Evolutionary conservation across 2,888 invertebrate species (phyloP), one percentile per base, ranked within the genome.

Genomic region (Catonia carolina): DNA sequence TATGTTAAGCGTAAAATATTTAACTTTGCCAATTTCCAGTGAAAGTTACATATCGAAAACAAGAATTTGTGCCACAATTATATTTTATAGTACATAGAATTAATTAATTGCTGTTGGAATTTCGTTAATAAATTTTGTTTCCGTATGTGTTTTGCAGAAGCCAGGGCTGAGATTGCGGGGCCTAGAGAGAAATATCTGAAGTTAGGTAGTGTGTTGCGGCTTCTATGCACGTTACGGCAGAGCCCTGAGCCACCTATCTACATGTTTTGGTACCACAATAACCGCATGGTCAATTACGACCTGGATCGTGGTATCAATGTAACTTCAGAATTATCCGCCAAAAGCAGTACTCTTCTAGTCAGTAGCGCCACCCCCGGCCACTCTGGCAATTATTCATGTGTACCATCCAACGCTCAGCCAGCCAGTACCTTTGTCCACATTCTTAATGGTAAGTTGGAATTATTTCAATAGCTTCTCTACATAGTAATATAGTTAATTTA

Each of bases 221-320:
- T 92, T 51, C 86, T 88, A 65, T 92, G 92, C 68, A 83, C 83
- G 51, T 86, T 92, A 23, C 80, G 87, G 37, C 88, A 89, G 68
- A 89, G 89, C 54, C 91, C 90, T 0, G 89, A 90, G 70, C 83
- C 84, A 31, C 89, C 91, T 5, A 83, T 86, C 51, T 91, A 86
- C 71, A 84, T 91, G 52, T 88, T 88, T 73, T 88, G 89, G 88
- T 72, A 71, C 63, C 67, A 71, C 62, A 90, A 91, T 75, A 86
- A 86, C 70, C 83, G 89, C 64, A 91, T 92, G 91, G 90, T 92
- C 71, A 92, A 92, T 79, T 92, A 89, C 74, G 91, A 92, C 74
- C 79, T 79, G 41, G 90, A 90, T 69, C 82, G 86, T 59, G 90
- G 89, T 55, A 85, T 91, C 69, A 90, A 89, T 72, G 91, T 92